A percentile compares a stretch with the other conserved stretches of the same genome.
Evolutionary conservation across 2,888 invertebrate species (phyloP).

Genomic region (Lithodes maja): DNA sequence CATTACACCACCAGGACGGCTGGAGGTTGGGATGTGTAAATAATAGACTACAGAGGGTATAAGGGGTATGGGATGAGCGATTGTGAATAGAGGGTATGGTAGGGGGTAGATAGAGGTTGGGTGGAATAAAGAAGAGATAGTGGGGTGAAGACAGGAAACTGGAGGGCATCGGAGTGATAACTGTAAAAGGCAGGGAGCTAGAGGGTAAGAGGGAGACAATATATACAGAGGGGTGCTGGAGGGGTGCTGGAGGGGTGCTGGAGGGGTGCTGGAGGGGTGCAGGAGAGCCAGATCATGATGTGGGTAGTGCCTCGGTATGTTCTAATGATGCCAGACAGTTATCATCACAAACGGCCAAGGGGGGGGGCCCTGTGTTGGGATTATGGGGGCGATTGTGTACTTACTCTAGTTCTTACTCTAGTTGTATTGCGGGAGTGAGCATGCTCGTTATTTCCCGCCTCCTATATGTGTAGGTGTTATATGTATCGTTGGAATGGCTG

Average conservation of each 20-base stretch:
- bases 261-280: background rate
- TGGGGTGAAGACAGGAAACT: background rate
- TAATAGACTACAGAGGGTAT: too few relatives aligned
- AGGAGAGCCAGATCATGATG: background rate
- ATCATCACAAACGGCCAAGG: background rate
- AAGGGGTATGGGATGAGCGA: background rate
- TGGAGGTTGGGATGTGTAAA: too few relatives aligned
- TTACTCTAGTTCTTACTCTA: too few relatives aligned
- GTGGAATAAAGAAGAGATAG: background rate
- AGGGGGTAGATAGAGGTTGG: background rate
- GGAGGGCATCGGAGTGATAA: background rate
- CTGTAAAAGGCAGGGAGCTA: too few relatives aligned
- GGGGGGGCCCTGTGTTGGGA: background rate
- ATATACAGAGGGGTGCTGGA: background rate
- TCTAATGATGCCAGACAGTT: background rate
- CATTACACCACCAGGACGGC: too few relatives aligned
- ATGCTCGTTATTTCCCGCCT: too few relatives aligned
- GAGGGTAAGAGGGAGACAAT: background rate
- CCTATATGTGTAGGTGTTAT: too few relatives aligned
- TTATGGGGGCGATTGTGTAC: background rate
- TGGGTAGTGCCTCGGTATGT: background rate
- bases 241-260: background rate
- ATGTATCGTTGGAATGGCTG: too few relatives aligned
- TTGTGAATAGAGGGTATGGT: background rate
- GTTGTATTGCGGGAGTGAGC: too few relatives aligned